Base-by-base conservation (phyloP, 2,797 vertebrate genomes). In the Pelobates cultripes region DNA sequence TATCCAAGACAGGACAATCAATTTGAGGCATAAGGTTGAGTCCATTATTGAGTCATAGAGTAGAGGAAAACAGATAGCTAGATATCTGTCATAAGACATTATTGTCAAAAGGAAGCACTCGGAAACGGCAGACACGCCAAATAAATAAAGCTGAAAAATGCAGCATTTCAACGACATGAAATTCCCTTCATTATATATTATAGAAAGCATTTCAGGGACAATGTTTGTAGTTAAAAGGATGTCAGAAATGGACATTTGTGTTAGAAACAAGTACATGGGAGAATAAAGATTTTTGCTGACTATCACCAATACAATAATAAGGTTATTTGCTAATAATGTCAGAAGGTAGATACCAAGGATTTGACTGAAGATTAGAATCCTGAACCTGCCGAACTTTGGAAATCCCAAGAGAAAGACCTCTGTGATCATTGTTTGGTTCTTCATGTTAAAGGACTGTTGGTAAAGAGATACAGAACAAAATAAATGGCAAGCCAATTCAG, bases 1-100 rank as follows among this genome's bases (percentile, higher is more conserved):
- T 41, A 77, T 5, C 86, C 87, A 90, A 6, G 80, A 84, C 0
- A 67, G 60, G 3, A 57, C 0, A 13, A 77, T 82, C 70, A 85
- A 78, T 8, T 66, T 81, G 8, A 84, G 55, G 28, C 86, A 86
- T 2, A 83, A 10, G 3, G 78, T 73, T 40, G 63, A 81, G 15
- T 14, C 69, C 76, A 76, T 77, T 2, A 12, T 61, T 2, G 42
- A 0, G 12, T 2, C 0, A 0, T 75, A 75, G 10, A 10, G 45
- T 41, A 86, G 43, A 43, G 73, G 67, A 0, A 53, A 45, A 42
- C 80, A 74, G 8, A 86, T 41, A 14, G 78, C 85, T 10, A 51
- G 43, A 0, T 68, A 76, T 3, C 2, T 0, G 55, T 84, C 81
- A 2, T 84, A 86, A 0, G 78, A 71, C 84, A 77, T 81, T 3